Base-by-base conservation (phyloP, 2,888 invertebrate species). In the Drosophila parthenogenetica region DNA sequence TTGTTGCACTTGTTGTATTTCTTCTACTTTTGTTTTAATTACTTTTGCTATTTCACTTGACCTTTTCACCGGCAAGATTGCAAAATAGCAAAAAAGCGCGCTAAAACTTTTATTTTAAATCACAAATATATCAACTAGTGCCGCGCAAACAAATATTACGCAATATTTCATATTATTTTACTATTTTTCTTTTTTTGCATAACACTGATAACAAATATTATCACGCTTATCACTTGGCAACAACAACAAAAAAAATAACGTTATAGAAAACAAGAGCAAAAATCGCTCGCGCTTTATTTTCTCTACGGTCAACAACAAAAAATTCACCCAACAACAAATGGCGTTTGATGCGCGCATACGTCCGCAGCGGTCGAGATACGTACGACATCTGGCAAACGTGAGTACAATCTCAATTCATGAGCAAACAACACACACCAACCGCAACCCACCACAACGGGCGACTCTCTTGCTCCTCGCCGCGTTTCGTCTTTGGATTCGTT, bases 191-290 rank as follows among this genome's bases (percentile, higher is more conserved):
- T 19, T 16, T 45, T 59, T 71, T 57, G 32, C 59, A 66, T 66
- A 66, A 53, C 60, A 49, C 22, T 54, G 49, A 42, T 50, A 64
- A 58, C 37, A 51, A 16, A 13, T 25, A 57, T 70, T 46, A 54
- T 53, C 60, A 35, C 35, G 17, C 73, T 61, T 67, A 58, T 72
- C 73, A 72, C 73, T 62, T 60, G 10, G 43, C 13, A 68, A 40
- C 35, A 61, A 57, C 40, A 50, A 55, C 51, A 57, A 66, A 59
- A 60, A 55, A 59, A 68, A 69, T 32, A 35, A n/a, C 7, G 46
- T 17, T 35, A 22, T 19, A 29, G 59, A 49, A 17, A 17, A 55
- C 14, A 46, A 48, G 11, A 22, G 22, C 48, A 48, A 48, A 45
- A n/a, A 14, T 42, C 35, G 32, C 19, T 50, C 37, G 13, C 37